Conservation (phyloP, 2,113 vertebrate genomes). For the Rhabdornis inornatus region DNA sequence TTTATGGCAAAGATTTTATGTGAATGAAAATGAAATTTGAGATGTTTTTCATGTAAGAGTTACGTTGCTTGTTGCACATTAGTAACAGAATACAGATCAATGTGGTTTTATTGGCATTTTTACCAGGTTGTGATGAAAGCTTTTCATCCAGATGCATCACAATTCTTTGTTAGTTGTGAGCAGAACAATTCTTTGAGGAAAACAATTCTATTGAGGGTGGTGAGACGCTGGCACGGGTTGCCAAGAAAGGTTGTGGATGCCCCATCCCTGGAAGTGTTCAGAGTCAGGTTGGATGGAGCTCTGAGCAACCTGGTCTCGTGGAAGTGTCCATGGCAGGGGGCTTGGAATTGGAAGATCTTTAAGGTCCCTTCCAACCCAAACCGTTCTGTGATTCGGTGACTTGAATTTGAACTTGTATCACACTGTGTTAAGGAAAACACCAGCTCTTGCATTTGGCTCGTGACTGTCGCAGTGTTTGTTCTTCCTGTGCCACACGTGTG, state of each 20-base stretch:
- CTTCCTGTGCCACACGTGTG: not conserved
- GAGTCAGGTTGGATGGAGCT: not conserved
- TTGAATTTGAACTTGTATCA: fast-evolving
- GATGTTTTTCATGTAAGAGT: not conserved
- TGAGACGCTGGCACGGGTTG: fast-evolving
- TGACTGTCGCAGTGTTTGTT: not conserved
- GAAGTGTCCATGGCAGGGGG: not conserved
- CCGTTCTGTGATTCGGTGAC: not conserved
- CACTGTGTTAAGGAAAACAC: not conserved
- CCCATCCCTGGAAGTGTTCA: not conserved
- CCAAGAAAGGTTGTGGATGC: not conserved
- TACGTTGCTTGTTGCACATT: not conserved
- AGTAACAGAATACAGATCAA: not conserved
- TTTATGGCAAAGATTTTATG: not conserved
- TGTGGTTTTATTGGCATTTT: not conserved
- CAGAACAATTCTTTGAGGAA: not conserved
- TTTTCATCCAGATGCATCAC: not conserved
- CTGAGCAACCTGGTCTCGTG: not conserved
- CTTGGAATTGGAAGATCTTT: not conserved
- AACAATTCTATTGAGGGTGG: not conserved
- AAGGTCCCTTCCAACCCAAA: not conserved
- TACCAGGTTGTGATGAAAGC: not conserved
- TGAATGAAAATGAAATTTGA: not conserved
- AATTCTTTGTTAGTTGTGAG: not conserved
- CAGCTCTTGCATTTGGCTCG: not conserved